Evolutionary conservation across 2,113 vertebrate species (phyloP).

Genomic region (Butorides virescens): DNA sequence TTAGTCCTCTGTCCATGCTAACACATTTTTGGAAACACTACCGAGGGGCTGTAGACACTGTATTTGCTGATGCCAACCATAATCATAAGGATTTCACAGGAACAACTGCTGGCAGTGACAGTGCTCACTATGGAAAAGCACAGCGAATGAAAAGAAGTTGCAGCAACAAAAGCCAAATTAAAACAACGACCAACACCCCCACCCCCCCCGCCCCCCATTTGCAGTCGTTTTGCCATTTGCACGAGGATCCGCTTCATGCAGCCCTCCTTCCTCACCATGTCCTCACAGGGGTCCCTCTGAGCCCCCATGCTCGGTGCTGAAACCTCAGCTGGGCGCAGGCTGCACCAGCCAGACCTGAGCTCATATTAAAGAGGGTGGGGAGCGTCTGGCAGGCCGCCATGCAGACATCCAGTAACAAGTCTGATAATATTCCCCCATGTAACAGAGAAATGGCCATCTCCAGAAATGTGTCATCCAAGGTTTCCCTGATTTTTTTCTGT

Average conservation of each 20-base stretch:
- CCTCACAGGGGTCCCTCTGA: background rate
- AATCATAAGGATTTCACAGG: background rate
- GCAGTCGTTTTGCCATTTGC: background rate
- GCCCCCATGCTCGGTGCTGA: rapidly evolving
- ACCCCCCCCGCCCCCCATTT: background rate
- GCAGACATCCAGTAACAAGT: background rate
- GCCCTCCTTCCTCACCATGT: background rate
- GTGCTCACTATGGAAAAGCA: background rate
- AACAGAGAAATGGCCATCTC: rapidly evolving
- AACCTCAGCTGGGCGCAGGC: background rate
- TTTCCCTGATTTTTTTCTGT: background rate
- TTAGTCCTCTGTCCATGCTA: background rate
- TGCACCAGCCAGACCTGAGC: background rate
- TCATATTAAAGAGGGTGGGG: background rate
- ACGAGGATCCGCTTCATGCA: background rate
- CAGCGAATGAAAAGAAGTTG: background rate
- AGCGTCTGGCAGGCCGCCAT: rapidly evolving
- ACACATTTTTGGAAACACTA: background rate
- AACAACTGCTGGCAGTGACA: background rate
- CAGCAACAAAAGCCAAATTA: background rate
- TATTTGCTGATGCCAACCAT: background rate
- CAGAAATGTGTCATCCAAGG: background rate
- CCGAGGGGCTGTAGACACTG: background rate
- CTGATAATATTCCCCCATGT: background rate
- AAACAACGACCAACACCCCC: rapidly evolving